Base-by-base conservation (phyloP, 2,888 invertebrate species). In the Eupithecia subumbrata region DNA sequence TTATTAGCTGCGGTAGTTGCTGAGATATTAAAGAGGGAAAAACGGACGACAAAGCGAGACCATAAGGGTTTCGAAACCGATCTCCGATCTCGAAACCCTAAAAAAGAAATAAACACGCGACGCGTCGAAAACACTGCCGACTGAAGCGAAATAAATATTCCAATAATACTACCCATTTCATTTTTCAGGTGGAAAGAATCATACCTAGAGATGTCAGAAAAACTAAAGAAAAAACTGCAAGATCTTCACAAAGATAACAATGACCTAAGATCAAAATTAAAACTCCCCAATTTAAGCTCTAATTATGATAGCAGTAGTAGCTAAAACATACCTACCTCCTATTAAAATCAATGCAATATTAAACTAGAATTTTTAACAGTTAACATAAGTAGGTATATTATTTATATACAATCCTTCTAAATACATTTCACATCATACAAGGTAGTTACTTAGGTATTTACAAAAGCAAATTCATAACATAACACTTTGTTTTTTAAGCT, bases 161-260 rank as follows among this genome's bases (percentile, higher is more conserved):
- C 45, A 5, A 1, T 16, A 48, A 16, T 45, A 45, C 45, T 12
- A 16, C 5, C 45, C 1, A 48, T 48, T 48, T n/a, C n/a, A n/a
- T 9, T 73, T 89, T 90, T 74, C 85, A 96, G 96, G 78, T 97
- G 97, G 96, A 96, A 96, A 84, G 92, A 93, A 48, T 96, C 96
- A n/a, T 95, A 96, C 43, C 90, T 96, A 74, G 95, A 96, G 69
- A 94, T 97, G 82, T 95, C 96, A 1, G 90, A 91, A 0, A 96
- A 95, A 87, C 94, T 97, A 73, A 96, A 97, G 87, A 92, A 89
- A 34, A 95, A 95, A 83, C 89, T 96, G 37, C 90, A 95, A 76
- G 93, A 95, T 69, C 86, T 96, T 40, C 93, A 95, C 74, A 91
- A 89, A 64, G 96, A 96, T 86, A 95, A 96, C 77, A 90, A 90